These are phyloP conservation scores for Hypselothyrea guttata DNA, from an alignment of 2,888 invertebrate genomes.

Conservation along the genomic window DNA sequence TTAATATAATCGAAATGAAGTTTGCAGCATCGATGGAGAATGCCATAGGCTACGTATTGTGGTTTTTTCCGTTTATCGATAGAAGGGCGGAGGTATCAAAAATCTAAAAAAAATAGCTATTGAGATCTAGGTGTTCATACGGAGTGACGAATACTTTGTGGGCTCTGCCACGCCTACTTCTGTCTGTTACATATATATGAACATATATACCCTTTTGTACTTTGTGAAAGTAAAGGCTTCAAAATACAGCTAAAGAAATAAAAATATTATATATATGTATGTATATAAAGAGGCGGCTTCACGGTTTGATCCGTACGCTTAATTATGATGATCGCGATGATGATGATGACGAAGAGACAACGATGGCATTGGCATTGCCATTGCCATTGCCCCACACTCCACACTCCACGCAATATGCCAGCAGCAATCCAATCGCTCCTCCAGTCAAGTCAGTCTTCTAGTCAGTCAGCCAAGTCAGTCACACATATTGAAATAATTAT, in stretches of 20 bases:
- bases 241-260: background rate
- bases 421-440: constrained; percentile 1
- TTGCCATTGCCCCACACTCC: too few relatives aligned
- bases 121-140: too few relatives aligned
- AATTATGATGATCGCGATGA: constrained; percentile 69
- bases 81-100: too few relatives aligned
- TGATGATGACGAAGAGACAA: constrained; percentile 67
- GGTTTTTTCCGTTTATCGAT: too few relatives aligned
- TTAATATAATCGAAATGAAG: too few relatives aligned
- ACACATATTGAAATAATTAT: constrained; percentile 81
- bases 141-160: too few relatives aligned
- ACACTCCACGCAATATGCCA: constrained; percentile 4
- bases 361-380: constrained; percentile 72
- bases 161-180: too few relatives aligned
- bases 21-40: too few relatives aligned
- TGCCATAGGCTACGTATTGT: too few relatives aligned
- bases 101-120: too few relatives aligned
- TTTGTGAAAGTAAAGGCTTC: too few relatives aligned
- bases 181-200: background rate
- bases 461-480: constrained; percentile 65
- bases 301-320: constrained; percentile 73
- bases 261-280: background rate
- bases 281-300: constrained; percentile 51
- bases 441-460: constrained; percentile 12
- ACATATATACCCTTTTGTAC: too few relatives aligned